Conservation (phyloP, 2,888 invertebrate species). For the Alviniconcha strummeri region DNA sequence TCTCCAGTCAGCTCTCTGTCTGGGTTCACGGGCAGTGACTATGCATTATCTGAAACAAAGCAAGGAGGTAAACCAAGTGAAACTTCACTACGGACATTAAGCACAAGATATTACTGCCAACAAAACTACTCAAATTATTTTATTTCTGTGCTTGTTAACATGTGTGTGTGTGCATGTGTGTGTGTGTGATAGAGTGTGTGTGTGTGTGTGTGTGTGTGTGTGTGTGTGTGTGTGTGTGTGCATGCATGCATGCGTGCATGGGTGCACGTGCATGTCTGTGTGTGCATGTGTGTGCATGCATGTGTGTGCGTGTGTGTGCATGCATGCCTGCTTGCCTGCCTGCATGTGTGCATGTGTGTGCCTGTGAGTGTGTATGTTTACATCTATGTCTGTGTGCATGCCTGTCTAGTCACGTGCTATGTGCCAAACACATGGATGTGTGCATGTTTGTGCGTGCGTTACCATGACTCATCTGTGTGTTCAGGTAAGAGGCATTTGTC, state of each 20-base stretch:
- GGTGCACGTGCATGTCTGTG: background rate
- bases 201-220: background rate
- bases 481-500: too few species aligned
- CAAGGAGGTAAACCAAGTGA: too few species aligned
- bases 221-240: slow-evolving; percentile 24
- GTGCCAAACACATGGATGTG: background rate
- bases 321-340: background rate
- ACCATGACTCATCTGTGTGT: too few species aligned
- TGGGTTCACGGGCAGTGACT: too few species aligned
- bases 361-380: background rate
- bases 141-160: background rate
- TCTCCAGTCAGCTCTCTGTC: too few species aligned
- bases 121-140: background rate
- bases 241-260: background rate
- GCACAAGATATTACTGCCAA: too few species aligned
- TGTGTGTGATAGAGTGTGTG: background rate
- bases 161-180: background rate
- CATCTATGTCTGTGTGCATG: background rate
- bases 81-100: too few species aligned
- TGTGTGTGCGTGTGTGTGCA: slow-evolving; percentile 12
- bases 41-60: too few species aligned
- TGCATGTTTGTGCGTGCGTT: background rate
- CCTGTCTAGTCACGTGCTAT: too few species aligned
- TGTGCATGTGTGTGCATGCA: background rate
- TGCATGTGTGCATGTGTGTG: slow-evolving; percentile 7